A percentile compares a stretch with the other conserved stretches of the same genome.
Conservation (phyloP, 2,113 vertebrate species). For the Pipa parva region DNA sequence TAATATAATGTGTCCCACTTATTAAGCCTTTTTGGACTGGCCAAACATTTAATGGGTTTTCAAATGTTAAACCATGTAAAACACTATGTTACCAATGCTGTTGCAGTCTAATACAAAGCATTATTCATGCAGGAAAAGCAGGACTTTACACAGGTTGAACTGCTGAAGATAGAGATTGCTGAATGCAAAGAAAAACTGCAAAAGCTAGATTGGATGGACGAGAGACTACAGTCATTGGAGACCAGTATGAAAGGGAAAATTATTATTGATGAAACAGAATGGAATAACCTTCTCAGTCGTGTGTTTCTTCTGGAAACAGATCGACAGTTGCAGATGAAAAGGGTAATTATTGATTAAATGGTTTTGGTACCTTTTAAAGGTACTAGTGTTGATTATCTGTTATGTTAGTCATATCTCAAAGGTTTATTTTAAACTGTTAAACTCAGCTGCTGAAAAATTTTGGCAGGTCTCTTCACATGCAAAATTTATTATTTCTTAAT, state of each 20-base stretch:
- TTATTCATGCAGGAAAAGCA: slow-evolving; percentile 46
- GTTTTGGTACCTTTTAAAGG: too few relatives aligned
- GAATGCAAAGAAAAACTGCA: slow-evolving; percentile 68
- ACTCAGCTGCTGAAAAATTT: too few relatives aligned
- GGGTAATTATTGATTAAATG: slow-evolving; percentile 50
- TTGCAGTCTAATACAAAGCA: slow-evolving; percentile 2
- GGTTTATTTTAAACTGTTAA: too few relatives aligned
- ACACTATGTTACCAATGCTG: too few relatives aligned
- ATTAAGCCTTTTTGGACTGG: too few relatives aligned
- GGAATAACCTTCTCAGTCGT: slow-evolving; percentile 81
- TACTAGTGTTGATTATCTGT: too few relatives aligned
- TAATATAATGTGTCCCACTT: too few relatives aligned
- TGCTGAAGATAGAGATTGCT: slow-evolving; percentile 62
- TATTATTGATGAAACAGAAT: slow-evolving; percentile 70
- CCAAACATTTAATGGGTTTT: too few relatives aligned
- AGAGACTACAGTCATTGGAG: slow-evolving; percentile 68
- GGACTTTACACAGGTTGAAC: slow-evolving; percentile 51
- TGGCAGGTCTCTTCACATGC: too few relatives aligned
- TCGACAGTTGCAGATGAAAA: slow-evolving; percentile 62
- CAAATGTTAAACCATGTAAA: too few relatives aligned
- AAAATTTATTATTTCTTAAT: too few relatives aligned
- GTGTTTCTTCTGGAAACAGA: slow-evolving; percentile 85
- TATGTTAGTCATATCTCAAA: too few relatives aligned
- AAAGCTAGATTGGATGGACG: slow-evolving; percentile 59
- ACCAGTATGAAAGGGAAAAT: slow-evolving; percentile 69